Percentiles rank a stretch among this genome's conserved stretches.
phyloP scores from a whole-genome alignment of 2,113 vertebrate genomes.

The Pluvianellus socialis region DNA sequence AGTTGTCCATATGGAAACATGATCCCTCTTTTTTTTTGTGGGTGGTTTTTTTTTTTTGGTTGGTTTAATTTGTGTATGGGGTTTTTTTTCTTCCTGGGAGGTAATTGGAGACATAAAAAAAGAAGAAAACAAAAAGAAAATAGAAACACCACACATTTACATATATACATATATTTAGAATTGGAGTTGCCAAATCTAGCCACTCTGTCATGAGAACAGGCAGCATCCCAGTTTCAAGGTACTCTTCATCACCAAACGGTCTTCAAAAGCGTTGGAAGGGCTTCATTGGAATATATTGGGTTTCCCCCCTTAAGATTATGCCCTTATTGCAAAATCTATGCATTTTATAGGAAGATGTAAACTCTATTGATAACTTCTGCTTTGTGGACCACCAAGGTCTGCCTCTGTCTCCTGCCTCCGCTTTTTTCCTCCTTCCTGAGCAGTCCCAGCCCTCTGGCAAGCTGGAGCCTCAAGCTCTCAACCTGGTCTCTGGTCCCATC shows the following conservation, averaged over 20 bases:
- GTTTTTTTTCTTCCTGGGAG: neutral
- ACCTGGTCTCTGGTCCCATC: neutral
- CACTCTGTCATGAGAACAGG: neutral
- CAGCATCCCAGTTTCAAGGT: neutral
- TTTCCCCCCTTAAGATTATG: neutral
- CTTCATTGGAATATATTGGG: neutral
- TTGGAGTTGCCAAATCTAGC: neutral
- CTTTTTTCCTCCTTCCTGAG: neutral
- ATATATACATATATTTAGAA: neutral
- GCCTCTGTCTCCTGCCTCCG: neutral
- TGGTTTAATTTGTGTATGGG: neutral
- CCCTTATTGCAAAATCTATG: neutral
- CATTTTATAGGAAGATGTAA: neutral
- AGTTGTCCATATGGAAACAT: neutral
- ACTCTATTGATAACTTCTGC: neutral
- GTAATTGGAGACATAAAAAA: neutral
- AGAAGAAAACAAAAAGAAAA: neutral
- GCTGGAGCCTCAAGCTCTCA: neutral
- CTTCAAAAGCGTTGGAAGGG: neutral
- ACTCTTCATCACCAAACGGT: neutral
- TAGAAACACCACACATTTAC: neutral
- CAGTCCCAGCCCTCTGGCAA: neutral
- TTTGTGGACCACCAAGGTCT: neutral
- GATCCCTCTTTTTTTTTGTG: neutral
- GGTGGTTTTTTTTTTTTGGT: neutral